phyloP scores from a whole-genome alignment of 1,140 invertebrate genomes.

The Atta colombica region DNA sequence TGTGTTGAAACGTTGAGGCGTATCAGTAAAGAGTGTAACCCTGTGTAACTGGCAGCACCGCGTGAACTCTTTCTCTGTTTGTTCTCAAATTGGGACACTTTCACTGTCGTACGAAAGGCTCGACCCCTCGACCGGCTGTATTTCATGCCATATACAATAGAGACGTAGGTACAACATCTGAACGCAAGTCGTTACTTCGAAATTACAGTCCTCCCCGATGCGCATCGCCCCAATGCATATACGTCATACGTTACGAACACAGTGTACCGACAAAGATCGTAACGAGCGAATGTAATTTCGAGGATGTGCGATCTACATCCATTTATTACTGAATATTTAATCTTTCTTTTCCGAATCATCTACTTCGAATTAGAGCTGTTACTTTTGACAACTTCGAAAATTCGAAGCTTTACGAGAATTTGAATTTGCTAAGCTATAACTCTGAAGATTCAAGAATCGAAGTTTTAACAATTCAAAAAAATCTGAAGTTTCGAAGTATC shows the following conservation, averaged over 20 bases:
- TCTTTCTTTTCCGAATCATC: neutral
- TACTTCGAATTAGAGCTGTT: neutral
- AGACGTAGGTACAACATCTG: slow-evolving; percentile 42
- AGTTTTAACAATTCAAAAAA: too few relatives aligned
- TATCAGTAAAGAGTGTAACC: slow-evolving; percentile 39
- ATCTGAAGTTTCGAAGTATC: too few relatives aligned
- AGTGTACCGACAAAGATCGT: neutral
- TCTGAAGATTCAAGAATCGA: too few relatives aligned
- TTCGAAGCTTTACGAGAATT: too few relatives aligned
- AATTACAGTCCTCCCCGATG: slow-evolving; percentile 56
- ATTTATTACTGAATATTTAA: slow-evolving; percentile 23
- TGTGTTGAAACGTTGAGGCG: neutral
- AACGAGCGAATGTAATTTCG: slow-evolving; percentile 35
- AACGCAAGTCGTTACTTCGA: slow-evolving; percentile 56
- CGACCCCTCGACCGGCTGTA: slow-evolving; percentile 60
- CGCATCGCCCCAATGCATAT: slow-evolving; percentile 45
- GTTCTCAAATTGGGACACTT: slow-evolving; percentile 73
- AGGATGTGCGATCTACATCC: slow-evolving; percentile 23
- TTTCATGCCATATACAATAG: slow-evolving; percentile 64
- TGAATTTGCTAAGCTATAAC: too few relatives aligned
- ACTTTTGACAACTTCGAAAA: too few relatives aligned
- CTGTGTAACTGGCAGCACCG: slow-evolving; percentile 36
- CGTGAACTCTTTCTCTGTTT: slow-evolving; percentile 64
- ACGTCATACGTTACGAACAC: slow-evolving; percentile 43
- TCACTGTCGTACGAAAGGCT: slow-evolving; percentile 72